Evolutionary conservation across 2,888 invertebrate genomes (phyloP).

Genomic region (Cephus sareptanus): DNA sequence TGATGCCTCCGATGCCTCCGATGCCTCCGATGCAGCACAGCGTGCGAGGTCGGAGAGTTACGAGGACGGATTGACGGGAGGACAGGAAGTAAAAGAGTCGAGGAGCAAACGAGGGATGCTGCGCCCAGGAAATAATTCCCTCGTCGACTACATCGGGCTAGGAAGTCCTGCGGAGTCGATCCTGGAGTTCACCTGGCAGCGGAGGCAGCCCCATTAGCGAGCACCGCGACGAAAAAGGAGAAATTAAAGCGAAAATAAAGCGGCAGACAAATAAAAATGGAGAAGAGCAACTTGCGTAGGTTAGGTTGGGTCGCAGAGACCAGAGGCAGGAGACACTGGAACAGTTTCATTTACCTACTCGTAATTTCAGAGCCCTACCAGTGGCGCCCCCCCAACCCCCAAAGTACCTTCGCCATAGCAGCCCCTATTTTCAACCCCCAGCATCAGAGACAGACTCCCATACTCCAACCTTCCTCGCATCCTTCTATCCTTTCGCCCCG

Average conservation of each 20-base stretch:
- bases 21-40: too few species aligned
- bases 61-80: not conserved
- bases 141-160: not conserved
- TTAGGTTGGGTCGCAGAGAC: slow-evolving; percentile 19
- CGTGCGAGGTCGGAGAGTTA: too few species aligned
- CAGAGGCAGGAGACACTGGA: slow-evolving; percentile 35
- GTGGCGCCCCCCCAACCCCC: slow-evolving; percentile 14
- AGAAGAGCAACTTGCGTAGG: slow-evolving; percentile 23
- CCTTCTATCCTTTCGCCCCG: slow-evolving; percentile 14
- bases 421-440: not conserved
- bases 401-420: not conserved
- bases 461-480: not conserved
- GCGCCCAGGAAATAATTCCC: not conserved
- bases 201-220: slow-evolving; percentile 33
- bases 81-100: not conserved
- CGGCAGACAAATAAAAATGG: slow-evolving; percentile 40
- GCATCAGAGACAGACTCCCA: not conserved
- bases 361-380: slow-evolving; percentile 38
- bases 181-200: not conserved
- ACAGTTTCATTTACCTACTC: slow-evolving; percentile 50
- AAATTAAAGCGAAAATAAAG: slow-evolving; percentile 45
- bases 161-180: not conserved
- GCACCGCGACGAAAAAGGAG: slow-evolving; percentile 37
- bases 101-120: not conserved
- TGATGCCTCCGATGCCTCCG: too few species aligned